Evolutionary conservation across 2,113 vertebrate genomes (phyloP).

Genomic region (Grammomys dolichurus): DNA sequence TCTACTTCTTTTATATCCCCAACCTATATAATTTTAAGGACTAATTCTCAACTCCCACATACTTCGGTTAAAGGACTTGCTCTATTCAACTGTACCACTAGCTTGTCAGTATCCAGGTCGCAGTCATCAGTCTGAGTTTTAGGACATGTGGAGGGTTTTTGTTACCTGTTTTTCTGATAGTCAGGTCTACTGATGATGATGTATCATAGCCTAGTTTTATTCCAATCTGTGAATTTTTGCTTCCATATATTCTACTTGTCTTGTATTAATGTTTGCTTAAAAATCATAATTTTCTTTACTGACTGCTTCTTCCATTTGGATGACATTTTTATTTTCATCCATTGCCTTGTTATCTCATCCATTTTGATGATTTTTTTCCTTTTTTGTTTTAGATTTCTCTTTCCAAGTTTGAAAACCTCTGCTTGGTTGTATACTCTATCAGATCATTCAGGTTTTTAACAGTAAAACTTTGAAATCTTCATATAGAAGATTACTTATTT

Average conservation of each 20-base stretch:
- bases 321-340: neutral
- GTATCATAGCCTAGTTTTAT: neutral
- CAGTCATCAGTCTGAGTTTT: neutral
- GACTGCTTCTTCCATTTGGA: neutral
- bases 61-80: slow-evolving; percentile 30
- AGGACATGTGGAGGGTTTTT: neutral
- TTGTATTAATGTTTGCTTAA: neutral
- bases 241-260: neutral
- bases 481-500: neutral
- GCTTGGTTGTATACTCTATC: neutral
- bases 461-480: neutral
- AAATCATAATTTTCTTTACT: neutral
- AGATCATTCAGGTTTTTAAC: neutral
- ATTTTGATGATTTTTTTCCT: neutral
- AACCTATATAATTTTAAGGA: neutral
- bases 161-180: neutral
- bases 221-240: neutral
- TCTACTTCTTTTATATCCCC: neutral
- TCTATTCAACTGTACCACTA: neutral
- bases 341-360: neutral
- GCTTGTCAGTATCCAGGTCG: neutral
- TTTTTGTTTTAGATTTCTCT: neutral
- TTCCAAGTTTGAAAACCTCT: neutral
- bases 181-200: neutral
- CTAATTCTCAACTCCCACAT: neutral